A percentile compares a stretch with the other conserved stretches of the same genome.
These are phyloP conservation scores for Rhyacichthys aspro DNA, from an alignment of 2,797 vertebrate genomes.

Conservation along the genomic window DNA sequence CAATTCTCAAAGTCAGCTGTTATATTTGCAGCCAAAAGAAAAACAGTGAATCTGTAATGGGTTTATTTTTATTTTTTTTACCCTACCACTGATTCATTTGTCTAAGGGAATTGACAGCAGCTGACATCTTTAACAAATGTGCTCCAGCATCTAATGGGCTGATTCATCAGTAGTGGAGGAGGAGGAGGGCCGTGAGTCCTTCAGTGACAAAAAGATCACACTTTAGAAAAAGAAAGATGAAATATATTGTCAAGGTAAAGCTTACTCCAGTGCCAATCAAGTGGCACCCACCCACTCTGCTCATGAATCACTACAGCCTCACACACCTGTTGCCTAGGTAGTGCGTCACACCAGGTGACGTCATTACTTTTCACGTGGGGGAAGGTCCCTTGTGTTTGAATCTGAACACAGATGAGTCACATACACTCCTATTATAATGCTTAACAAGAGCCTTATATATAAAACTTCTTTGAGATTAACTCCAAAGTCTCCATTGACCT, in stretches of 20 bases:
- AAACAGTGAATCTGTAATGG: too few species aligned
- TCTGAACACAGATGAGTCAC: conserved; percentile 57
- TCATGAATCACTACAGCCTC: conserved; percentile 50
- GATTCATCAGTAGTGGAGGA: conserved; percentile 51
- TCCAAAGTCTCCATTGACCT: conserved; percentile 6
- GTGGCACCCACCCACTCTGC: conserved; percentile 7
- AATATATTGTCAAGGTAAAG: conserved; percentile 24
- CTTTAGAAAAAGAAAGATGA: conserved; percentile 18
- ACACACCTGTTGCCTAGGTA: conserved; percentile 61
- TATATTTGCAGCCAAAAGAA: too few species aligned
- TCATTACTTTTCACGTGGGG: conserved; percentile 29
- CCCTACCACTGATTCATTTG: conserved; percentile 20
- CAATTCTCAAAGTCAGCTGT: too few species aligned
- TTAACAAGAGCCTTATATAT: conserved; percentile 21
- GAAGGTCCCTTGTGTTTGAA: conserved; percentile 33
- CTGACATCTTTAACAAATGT: conserved; percentile 42
- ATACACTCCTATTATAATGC: conserved; percentile 12
- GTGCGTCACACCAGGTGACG: conserved; percentile 45
- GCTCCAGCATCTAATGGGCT: conserved; percentile 38
- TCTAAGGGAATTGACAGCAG: conserved; percentile 35
- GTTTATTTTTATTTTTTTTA: neutral
- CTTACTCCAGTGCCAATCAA: conserved; percentile 30
- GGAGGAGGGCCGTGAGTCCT: neutral
- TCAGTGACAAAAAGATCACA: neutral
- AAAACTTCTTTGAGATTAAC: conserved; percentile 1